Conservation (phyloP, 2,888 invertebrate genomes). For the Tiliacea aurago region DNA sequence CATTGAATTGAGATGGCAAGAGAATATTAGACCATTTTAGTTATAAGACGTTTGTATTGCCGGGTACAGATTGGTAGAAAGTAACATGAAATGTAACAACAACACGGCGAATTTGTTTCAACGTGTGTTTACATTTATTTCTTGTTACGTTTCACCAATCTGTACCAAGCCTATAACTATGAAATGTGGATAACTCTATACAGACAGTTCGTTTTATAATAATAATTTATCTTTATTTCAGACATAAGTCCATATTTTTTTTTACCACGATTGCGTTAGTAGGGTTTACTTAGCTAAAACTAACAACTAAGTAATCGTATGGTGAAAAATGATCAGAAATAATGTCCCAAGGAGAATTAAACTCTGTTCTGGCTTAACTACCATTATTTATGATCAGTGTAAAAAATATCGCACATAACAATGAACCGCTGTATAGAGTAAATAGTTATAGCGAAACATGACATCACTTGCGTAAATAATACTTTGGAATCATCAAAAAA, state of each 20-base stretch:
- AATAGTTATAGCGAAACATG: conserved; percentile 1
- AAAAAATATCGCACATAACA: not conserved
- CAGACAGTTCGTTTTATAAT: not conserved
- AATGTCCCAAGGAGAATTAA: not conserved
- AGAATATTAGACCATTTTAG: not conserved
- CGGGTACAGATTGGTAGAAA: not conserved
- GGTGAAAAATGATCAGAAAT: not conserved
- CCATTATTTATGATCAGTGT: not conserved
- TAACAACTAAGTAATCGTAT: not conserved
- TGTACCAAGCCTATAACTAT: not conserved
- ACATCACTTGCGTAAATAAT: not conserved
- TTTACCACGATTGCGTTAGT: too few species aligned
- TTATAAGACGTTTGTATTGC: conserved; percentile 8
- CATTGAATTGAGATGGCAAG: conserved; percentile 20
- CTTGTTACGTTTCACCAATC: not conserved
- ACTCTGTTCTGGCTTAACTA: not conserved
- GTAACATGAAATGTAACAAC: not conserved
- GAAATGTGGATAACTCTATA: conserved; percentile 13
- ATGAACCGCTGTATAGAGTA: conserved; percentile 1
- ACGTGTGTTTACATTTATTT: too few species aligned
- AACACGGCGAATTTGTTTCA: not conserved
- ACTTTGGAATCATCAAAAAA: not conserved
- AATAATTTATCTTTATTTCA: too few species aligned
- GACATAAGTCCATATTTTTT: too few species aligned
- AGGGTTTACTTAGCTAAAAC: too few species aligned